These are phyloP conservation scores for Tetranychus piercei DNA, from an alignment of 2,888 invertebrate species.

Conservation along the genomic window DNA sequence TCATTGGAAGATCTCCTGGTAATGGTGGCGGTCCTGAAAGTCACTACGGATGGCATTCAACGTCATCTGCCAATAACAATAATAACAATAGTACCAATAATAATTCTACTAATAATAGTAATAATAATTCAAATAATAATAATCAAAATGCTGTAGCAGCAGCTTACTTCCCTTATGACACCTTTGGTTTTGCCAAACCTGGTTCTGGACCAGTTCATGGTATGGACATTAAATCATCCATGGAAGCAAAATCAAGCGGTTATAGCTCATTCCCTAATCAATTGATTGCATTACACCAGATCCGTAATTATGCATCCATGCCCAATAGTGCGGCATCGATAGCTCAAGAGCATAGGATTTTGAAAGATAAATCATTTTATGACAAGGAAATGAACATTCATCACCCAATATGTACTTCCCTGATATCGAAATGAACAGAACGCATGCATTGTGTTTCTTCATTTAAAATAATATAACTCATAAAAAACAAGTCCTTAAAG, in stretches of 20 bases:
- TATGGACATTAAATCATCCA: constrained; percentile 16
- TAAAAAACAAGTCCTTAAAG: not conserved
- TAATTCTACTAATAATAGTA: not conserved
- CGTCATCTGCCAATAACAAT: not conserved
- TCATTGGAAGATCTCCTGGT: not conserved
- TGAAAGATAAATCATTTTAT: constrained; percentile 9
- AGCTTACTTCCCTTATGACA: constrained; percentile 57
- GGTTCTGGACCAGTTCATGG: constrained; percentile 6
- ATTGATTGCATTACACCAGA: constrained; percentile 83
- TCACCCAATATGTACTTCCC: not conserved
- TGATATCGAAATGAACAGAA: not conserved
- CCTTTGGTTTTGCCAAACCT: constrained; percentile 53
- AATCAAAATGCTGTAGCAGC: constrained; percentile 31
- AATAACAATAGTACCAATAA: not conserved
- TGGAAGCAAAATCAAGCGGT: constrained; percentile 17
- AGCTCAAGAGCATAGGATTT: constrained; percentile 8
- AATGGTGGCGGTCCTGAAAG: not conserved
- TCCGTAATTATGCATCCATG: constrained; percentile 83
- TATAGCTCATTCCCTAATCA: constrained; percentile 62
- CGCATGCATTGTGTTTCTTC: not conserved
- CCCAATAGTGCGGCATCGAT: constrained; percentile 35
- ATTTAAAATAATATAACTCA: not conserved
- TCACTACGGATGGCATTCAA: not conserved
- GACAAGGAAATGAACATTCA: not conserved
- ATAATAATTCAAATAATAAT: constrained; percentile 7